phyloP scores from a whole-genome alignment of 2,113 vertebrate species.

The Plestiodon gilberti region DNA sequence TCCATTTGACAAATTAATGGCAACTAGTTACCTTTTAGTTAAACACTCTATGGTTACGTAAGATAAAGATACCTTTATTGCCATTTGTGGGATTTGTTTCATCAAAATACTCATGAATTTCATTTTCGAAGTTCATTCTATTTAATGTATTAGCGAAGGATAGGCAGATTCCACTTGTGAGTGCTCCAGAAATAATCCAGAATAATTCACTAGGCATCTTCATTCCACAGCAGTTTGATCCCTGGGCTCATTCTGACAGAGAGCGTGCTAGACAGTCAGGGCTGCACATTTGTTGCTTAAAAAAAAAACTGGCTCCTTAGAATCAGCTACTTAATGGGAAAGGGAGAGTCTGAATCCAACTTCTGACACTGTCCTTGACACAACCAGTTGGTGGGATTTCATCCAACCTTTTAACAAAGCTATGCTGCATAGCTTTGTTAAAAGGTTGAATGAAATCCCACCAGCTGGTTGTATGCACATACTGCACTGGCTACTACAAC shows the following conservation, averaged over 20 bases:
- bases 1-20: background rate
- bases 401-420: background rate
- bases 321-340: background rate
- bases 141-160: background rate
- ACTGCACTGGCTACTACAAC: background rate
- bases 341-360: background rate
- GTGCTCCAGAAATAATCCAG: background rate
- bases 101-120: background rate
- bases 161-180: background rate
- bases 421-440: too few species aligned
- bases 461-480: too few species aligned
- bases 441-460: background rate
- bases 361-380: background rate
- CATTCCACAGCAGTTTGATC: background rate
- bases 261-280: too few species aligned
- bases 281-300: too few species aligned
- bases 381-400: background rate
- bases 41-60: background rate
- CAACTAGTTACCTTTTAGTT: background rate
- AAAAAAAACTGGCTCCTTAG: background rate
- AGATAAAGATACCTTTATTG: background rate
- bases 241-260: too few species aligned
- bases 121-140: background rate
- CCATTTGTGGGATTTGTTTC: too few species aligned
- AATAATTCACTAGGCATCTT: background rate